phyloP scores from a whole-genome alignment of 2,113 vertebrate species.

The Melanostigma gelatinosum region DNA sequence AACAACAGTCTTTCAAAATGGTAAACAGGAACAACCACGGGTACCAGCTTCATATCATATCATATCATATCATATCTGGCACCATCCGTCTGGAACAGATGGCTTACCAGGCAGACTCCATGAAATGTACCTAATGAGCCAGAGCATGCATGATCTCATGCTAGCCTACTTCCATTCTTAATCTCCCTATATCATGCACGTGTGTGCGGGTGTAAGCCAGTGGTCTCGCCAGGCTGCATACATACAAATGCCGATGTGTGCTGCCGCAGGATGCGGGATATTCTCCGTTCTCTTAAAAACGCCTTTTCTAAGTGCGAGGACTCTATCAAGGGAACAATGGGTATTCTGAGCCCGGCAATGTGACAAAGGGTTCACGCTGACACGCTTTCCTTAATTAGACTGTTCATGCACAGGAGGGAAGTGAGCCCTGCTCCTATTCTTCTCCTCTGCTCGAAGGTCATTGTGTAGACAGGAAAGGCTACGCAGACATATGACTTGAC shows the following conservation, averaged over 20 bases:
- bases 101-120: slow-evolving; percentile 76
- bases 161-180: slow-evolving; percentile 79
- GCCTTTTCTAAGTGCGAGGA: slow-evolving; percentile 68
- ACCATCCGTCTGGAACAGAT: slow-evolving; percentile 73
- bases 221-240: slow-evolving; percentile 9
- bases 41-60: slow-evolving; percentile 70
- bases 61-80: slow-evolving; percentile 76
- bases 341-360: slow-evolving; percentile 75
- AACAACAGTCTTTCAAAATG: slow-evolving; percentile 55
- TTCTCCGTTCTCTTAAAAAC: slow-evolving; percentile 51
- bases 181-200: slow-evolving; percentile 60
- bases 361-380: slow-evolving; percentile 82
- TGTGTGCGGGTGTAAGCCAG: slow-evolving; percentile 36
- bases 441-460: slow-evolving; percentile 74
- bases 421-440: slow-evolving; percentile 74
- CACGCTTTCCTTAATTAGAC: slow-evolving; percentile 82
- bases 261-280: slow-evolving; percentile 58
- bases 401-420: slow-evolving; percentile 75
- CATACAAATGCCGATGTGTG: slow-evolving; percentile 69
- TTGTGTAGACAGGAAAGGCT: slow-evolving; percentile 81
- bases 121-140: slow-evolving; percentile 80
- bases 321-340: slow-evolving; percentile 80
- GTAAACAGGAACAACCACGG: slow-evolving; percentile 65
- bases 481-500: slow-evolving; percentile 78
- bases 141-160: slow-evolving; percentile 75